Evolutionary conservation across 1,140 invertebrate species (phyloP), one percentile per base, ranked within the genome.

Genomic region (Antheraea pernyi): DNA sequence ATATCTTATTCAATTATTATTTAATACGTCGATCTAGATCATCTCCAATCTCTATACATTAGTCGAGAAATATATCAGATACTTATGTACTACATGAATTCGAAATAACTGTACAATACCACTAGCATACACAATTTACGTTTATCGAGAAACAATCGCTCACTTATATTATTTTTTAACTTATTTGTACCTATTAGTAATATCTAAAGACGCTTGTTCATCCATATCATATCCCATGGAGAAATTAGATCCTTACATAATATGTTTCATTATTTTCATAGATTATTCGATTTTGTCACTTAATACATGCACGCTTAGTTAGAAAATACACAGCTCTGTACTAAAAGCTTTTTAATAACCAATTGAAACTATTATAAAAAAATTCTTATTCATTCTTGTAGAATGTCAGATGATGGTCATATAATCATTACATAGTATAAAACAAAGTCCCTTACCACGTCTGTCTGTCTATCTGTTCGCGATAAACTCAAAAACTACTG

Each of bases 21-120:
- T 61, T 30, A 22, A 30, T 30, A 30, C 22, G 30, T 30, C 60
- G 7, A 61, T 61, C 19, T 9, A 61, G 60, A 61, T 30, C 19
- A 30, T 61, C 19, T 22, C 19, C 7, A 36, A 16, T 16, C 19
- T 18, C 22, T 18, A 30, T 30, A 61, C 60, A 16, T 30, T 10
- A 61, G 9, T 61, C 19, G 59, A 61, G 9, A 53, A 6, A 53
- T 53, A 53, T 78, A 71, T 78, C 79, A 82, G 87, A 84, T 86
- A 82, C 78, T 85, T 85, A 90, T 66, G 22, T 18, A 72, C 67
- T 78, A 77, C 82, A 68, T 75, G 48, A 65, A 80, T 86, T 84
- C 73, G 76, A 83, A 84, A 84, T 84, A 68, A 75, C 84, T 89
- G 88, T 91, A 91, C 88, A 91, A 81, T 83, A 88, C 79, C 80